A percentile compares a stretch with the other conserved stretches of the same genome.
These are phyloP conservation scores for Callinectes sapidus DNA, from an alignment of 2,888 invertebrate genomes.

Conservation along the genomic window DNA sequence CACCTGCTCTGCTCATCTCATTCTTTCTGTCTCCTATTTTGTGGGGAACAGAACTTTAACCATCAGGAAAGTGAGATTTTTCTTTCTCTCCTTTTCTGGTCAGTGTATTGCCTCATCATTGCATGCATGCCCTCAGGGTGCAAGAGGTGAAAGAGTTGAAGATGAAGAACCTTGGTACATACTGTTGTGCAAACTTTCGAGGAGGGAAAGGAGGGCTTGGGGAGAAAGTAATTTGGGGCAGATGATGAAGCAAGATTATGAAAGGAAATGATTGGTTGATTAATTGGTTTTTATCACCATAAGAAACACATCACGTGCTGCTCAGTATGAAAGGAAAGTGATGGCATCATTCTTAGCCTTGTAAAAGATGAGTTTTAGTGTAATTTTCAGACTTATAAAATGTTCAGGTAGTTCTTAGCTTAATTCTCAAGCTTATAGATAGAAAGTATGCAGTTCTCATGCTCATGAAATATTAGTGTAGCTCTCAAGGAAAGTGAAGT, in stretches of 20 bases:
- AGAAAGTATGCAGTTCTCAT: too few species aligned
- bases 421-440: too few species aligned
- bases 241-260: background rate
- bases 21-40: background rate
- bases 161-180: background rate
- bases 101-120: background rate
- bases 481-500: background rate
- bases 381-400: too few species aligned
- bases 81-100: background rate
- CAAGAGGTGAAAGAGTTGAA: conserved; percentile 19
- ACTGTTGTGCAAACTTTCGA: conserved; percentile 7
- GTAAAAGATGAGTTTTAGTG: too few species aligned
- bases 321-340: too few species aligned
- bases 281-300: too few species aligned
- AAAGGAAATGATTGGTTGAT: background rate
- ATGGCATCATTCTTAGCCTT: too few species aligned
- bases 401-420: too few species aligned
- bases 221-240: background rate
- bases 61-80: background rate
- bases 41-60: background rate
- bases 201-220: background rate
- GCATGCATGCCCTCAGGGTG: conserved; percentile 1
- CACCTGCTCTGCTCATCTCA: background rate
- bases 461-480: background rate
- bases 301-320: too few species aligned